phyloP scores from a whole-genome alignment of 2,113 vertebrate species.

The Tenrec ecaudatus region DNA sequence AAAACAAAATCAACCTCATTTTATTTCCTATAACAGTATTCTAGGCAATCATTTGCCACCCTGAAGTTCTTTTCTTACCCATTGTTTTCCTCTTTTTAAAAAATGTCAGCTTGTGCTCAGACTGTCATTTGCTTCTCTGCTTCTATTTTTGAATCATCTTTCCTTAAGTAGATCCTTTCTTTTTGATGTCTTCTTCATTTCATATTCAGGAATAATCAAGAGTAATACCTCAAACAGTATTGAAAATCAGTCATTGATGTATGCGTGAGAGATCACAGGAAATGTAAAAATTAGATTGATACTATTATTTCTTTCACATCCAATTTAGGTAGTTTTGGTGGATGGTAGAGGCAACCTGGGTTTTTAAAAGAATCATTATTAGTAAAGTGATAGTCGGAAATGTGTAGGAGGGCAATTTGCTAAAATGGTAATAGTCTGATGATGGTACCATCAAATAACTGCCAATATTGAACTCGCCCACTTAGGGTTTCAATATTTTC shows the following conservation, averaged over 20 bases:
- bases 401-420: neutral
- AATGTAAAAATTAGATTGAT: neutral
- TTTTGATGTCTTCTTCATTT: neutral
- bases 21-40: neutral
- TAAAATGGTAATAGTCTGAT: neutral
- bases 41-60: neutral
- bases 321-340: neutral
- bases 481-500: neutral
- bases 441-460: neutral
- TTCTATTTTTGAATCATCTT: slow-evolving; percentile 46
- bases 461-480: neutral
- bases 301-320: neutral
- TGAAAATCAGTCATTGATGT: neutral
- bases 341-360: neutral
- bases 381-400: neutral
- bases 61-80: neutral
- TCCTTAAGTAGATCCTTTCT: slow-evolving; percentile 13
- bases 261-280: neutral
- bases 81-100: slow-evolving; percentile 49
- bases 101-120: neutral
- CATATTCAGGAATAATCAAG: neutral
- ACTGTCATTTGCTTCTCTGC: neutral
- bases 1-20: neutral
- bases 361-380: neutral
- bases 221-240: neutral